phyloP scores from a whole-genome alignment of 2,113 vertebrate genomes.

The Tinamus guttatus region DNA sequence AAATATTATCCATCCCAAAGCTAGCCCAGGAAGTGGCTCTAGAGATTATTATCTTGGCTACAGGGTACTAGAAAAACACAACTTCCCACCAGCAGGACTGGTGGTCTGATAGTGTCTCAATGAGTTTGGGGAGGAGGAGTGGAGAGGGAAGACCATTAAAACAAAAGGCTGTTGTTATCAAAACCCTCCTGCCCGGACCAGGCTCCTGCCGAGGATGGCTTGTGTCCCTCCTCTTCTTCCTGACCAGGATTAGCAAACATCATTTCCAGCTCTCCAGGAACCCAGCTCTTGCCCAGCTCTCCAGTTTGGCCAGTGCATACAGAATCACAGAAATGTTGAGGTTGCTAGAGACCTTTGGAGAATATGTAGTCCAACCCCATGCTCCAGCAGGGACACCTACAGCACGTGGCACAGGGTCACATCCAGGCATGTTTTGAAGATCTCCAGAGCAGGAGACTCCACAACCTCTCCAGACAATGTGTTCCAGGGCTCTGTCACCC shows the following conservation, averaged over 20 bases:
- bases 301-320: neutral
- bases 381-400: no score
- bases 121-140: neutral
- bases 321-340: no score
- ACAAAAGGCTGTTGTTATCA: neutral
- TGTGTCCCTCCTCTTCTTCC: neutral
- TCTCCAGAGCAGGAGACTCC: no score
- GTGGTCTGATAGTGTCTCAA: neutral
- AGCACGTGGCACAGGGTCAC: no score
- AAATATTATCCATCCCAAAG: neutral
- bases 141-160: neutral
- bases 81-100: neutral
- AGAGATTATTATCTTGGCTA: neutral
- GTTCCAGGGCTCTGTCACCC: no score
- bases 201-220: neutral
- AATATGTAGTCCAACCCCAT: no score
- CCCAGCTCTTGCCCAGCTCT: neutral
- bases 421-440: no score
- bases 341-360: no score
- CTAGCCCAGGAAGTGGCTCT: neutral
- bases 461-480: no score
- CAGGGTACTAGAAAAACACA: neutral
- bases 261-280: neutral
- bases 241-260: neutral
- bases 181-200: neutral